Base-by-base conservation (phyloP, 2,797 vertebrate genomes). In the Anguilla pacifica region DNA sequence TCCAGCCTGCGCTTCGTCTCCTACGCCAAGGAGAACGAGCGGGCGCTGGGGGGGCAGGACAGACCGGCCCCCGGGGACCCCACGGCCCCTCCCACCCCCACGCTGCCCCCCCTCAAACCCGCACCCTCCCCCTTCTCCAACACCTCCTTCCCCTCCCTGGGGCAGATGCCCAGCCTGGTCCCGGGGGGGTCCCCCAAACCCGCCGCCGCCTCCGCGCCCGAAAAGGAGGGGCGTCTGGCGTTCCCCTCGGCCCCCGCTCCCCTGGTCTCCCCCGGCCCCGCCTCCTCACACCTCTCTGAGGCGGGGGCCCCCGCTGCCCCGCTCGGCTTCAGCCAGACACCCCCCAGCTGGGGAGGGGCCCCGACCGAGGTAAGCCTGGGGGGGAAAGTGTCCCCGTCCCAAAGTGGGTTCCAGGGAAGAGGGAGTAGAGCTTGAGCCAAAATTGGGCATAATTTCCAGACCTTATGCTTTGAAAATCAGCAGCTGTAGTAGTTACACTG, bases 81-180 rank as follows among this genome's bases (percentile, higher is more conserved):
- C n/a, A 93, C 92, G 22, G 93, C 93, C 74, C 89, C 92, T 9
- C 83, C 96, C 89, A 94, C 97, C 87, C 94, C 95, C 7, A 95
- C 93, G 22, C 96, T 96, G 13, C 91, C 96, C 84, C 95, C 97
- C 85, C 93, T 97, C 67, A 96, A 96, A 89, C 96, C 96, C 57
- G 96, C 96, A 9, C 98, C 98, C 35, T 96, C 97, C 92, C 96
- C 96, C 0, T 99, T 99, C 94, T 97, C 97, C 91, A 94, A 96
- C 92, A 95, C 96, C 83, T 91, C 96, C 84, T 97, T 97, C 92
- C 96, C 96, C 39, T 96, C 96, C 77, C 92, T 97, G 82, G 96
- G 96, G 83, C 96, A 96, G 92, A 97, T 97, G 96, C 96, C 96
- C 70, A 95, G 91, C 89, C 92, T 96, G 89, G 96, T 96, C 83